A percentile compares a stretch with the other conserved stretches of the same genome.
These are phyloP conservation scores for Pteropus rufus DNA, from an alignment of 2,797 vertebrate species.

Conservation along the genomic window DNA sequence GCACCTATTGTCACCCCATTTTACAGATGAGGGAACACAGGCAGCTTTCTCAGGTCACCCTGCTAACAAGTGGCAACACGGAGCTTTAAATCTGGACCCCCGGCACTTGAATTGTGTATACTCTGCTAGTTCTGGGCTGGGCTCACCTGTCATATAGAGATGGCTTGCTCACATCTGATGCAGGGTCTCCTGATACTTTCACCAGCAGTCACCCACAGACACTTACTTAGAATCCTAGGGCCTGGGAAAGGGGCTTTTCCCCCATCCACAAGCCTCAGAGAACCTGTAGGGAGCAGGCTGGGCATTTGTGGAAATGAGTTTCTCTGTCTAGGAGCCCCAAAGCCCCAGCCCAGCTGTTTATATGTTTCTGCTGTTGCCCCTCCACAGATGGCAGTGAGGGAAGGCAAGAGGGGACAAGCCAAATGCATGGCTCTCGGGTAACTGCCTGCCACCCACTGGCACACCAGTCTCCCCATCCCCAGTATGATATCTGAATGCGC, in stretches of 20 bases:
- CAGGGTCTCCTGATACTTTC: neutral
- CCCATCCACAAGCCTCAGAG: neutral
- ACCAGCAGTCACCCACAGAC: neutral
- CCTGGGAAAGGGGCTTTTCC: neutral
- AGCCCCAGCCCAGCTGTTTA: neutral
- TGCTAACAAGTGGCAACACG: neutral
- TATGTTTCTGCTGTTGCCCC: neutral
- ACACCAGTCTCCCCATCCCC: neutral
- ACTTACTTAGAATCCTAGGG: neutral
- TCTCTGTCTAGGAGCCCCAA: neutral
- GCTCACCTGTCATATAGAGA: neutral
- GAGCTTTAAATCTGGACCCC: neutral
- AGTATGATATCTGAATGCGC: rapidly evolving
- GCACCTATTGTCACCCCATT: neutral
- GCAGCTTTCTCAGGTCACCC: neutral
- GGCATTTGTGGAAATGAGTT: neutral
- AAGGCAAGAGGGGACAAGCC: neutral
- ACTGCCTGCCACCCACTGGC: neutral
- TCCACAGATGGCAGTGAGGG: neutral
- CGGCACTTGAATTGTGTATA: too few relatives aligned
- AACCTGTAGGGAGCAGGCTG: neutral
- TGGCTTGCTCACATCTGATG: neutral
- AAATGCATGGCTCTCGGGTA: neutral
- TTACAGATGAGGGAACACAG: neutral
- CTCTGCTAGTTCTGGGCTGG: neutral